Evolutionary conservation across 2,797 vertebrate species (phyloP).

Genomic region (Epinephelus awoara): DNA sequence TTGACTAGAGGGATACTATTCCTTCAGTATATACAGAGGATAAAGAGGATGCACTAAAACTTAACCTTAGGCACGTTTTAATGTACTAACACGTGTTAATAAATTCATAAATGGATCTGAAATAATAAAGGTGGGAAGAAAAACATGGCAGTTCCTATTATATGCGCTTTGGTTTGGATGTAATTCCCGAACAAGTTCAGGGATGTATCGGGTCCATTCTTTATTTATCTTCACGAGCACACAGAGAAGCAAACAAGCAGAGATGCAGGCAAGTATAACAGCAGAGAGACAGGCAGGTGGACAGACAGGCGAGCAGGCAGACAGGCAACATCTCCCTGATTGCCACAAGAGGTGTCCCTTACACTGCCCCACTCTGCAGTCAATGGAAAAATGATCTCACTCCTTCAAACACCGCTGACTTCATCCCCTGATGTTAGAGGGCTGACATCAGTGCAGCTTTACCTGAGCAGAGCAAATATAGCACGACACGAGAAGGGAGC

Average conservation of each 20-base stretch:
- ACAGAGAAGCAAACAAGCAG: background rate
- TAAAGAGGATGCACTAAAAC: too few species aligned
- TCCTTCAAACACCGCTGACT: conserved; percentile 80
- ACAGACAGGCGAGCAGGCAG: conserved; percentile 42
- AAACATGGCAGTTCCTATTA: background rate
- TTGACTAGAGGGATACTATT: too few species aligned
- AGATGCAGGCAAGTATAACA: background rate
- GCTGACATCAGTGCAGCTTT: conserved; percentile 76
- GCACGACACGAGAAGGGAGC: conserved; percentile 45
- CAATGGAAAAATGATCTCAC: conserved; percentile 88
- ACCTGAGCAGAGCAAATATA: conserved; percentile 69
- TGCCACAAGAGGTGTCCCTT: conserved; percentile 83
- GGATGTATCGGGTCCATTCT: too few species aligned
- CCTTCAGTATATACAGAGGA: too few species aligned
- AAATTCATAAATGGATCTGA: too few species aligned
- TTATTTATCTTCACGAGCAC: background rate
- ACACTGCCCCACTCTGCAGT: conserved; percentile 79
- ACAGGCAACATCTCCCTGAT: conserved; percentile 67
- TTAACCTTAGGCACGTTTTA: too few species aligned
- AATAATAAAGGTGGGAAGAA: too few species aligned
- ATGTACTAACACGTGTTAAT: too few species aligned
- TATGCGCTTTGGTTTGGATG: background rate
- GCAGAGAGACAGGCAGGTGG: conserved; percentile 25
- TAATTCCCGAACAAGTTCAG: too few species aligned
- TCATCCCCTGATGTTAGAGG: conserved; percentile 73